Base-by-base conservation (phyloP, 2,888 invertebrate genomes). In the Furcula furcula region DNA sequence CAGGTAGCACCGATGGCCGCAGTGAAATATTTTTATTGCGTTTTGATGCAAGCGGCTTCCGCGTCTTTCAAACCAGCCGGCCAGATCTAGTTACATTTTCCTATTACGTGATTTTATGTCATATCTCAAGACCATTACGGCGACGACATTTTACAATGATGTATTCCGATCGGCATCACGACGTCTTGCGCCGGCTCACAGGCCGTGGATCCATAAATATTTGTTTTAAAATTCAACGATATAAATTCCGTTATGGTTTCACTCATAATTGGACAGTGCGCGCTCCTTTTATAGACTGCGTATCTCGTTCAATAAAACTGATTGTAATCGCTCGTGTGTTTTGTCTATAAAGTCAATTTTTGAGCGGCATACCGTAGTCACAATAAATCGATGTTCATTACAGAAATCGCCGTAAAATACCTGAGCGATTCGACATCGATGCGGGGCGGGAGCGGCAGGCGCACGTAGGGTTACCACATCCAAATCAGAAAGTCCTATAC, bases 341-440 rank as follows among this genome's bases (percentile, higher is more conserved):
- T 71, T 73, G 73, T 79, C 70, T 72, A 72, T 71, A 76, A 70
- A 72, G 65, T 73, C 59, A 70, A 67, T 73, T 72, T 76, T 78
- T 71, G 70, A 68, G 61, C 75, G 56, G 75, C 78, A 78, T 78
- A 67, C 74, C 73, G 56, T 62, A 61, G 71, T 58, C 61, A 65
- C 76, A 77, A 83, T 84, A 84, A 85, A 85, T 86, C 76, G 80
- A 74, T 54, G 74, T 81, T 81, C 81, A 83, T 86, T 83, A 85
- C 69, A 74, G 75, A 83, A 84, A 87, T 86, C 80, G 76, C 81
- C 76, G 78, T 84, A 81, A 83, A 85, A 83, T 82, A 70, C 72
- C 75, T 69, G 73, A 76, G 75, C 76, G 76, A 77, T 77, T 77
- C 74, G 73, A 77, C 70, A 67, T 77, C 67, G 73, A 69, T 52